A percentile compares a stretch with the other conserved stretches of the same genome.
Conservation (phyloP, 2,113 vertebrate species). For the Illadopsis cleaveri region DNA sequence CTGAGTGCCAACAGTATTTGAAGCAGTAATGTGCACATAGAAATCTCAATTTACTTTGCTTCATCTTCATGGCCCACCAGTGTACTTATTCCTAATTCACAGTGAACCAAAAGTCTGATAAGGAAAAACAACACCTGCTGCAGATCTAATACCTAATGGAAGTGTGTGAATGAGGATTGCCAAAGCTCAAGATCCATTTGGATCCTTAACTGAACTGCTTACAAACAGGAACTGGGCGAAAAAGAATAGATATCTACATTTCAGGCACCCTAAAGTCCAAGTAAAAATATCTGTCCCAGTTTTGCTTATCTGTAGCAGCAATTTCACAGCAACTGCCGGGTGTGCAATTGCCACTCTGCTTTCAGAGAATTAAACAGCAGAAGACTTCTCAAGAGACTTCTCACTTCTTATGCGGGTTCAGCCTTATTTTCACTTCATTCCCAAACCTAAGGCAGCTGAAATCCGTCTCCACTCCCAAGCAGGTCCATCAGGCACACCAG, state of each 20-base stretch:
- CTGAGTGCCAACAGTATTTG: neutral
- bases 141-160: neutral
- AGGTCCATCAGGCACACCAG: neutral
- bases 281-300: neutral
- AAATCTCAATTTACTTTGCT: slow-evolving; percentile 15
- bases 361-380: slow-evolving; percentile 17
- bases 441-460: neutral
- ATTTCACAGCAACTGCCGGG: slow-evolving; percentile 1
- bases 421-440: slow-evolving; percentile 16
- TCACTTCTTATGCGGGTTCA: neutral
- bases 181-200: neutral
- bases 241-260: neutral
- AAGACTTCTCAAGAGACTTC: slow-evolving; percentile 30
- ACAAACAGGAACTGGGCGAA: neutral
- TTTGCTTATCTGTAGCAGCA: neutral
- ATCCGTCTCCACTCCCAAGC: neutral
- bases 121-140: neutral
- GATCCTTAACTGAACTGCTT: neutral
- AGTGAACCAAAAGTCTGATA: neutral
- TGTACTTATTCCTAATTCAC: neutral
- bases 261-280: neutral
- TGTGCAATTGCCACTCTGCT: slow-evolving; percentile 5
- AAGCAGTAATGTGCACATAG: neutral
- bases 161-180: neutral
- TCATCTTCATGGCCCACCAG: neutral